Conservation (phyloP, 2,113 vertebrate genomes). For the Typhlomys cinereus region DNA sequence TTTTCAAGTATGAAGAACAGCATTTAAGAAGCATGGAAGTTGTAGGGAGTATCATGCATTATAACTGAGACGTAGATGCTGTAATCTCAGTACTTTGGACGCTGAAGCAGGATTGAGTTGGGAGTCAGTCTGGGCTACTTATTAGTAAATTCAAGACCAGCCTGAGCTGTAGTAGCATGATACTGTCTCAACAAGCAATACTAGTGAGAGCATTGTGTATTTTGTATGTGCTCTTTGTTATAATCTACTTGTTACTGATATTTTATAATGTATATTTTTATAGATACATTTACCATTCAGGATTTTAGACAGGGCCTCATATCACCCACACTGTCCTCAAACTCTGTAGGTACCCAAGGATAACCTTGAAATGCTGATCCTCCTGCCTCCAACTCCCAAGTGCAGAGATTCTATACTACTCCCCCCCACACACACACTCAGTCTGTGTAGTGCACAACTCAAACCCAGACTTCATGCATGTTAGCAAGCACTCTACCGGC, state of each 20-base stretch:
- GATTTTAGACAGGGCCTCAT: no score
- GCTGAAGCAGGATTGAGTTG: background rate
- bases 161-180: background rate
- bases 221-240: background rate
- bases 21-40: background rate
- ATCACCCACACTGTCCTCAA: no score
- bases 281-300: constrained; percentile 15
- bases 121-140: background rate
- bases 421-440: no score
- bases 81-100: background rate
- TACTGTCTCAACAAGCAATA: background rate
- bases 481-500: no score
- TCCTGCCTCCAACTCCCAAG: no score
- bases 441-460: no score
- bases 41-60: background rate
- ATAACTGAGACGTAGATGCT: no score
- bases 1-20: background rate
- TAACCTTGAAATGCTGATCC: no score
- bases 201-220: background rate
- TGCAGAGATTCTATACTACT: no score
- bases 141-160: background rate
- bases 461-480: no score
- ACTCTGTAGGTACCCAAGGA: no score
- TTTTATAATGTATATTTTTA: constrained; percentile 24
- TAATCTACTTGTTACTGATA: constrained; percentile 4